Conservation (phyloP, 2,113 vertebrate species). For the Anhinga rufa region DNA sequence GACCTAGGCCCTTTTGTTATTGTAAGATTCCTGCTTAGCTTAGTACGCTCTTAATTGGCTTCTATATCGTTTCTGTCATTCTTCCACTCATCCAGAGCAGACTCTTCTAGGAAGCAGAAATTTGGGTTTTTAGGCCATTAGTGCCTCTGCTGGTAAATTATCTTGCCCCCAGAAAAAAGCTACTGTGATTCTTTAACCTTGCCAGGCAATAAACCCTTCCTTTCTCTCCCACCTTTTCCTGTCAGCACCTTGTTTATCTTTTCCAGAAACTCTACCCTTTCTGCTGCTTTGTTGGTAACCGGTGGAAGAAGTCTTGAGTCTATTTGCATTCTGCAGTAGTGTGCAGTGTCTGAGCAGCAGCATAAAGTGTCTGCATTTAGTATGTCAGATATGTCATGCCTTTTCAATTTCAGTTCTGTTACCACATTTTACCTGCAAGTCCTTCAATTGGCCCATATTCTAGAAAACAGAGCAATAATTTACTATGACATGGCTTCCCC, state of each 20-base stretch:
- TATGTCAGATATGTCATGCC: neutral
- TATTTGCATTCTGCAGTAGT: slow-evolving; percentile 29
- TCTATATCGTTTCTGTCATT: neutral
- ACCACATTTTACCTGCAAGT: slow-evolving; percentile 14
- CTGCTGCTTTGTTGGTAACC: neutral
- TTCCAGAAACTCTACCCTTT: neutral
- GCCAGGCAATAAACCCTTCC: neutral
- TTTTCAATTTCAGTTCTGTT: slow-evolving; percentile 27
- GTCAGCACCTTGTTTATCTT: neutral
- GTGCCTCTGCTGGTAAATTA: slow-evolving; percentile 12
- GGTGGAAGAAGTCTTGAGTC: neutral
- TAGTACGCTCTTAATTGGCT: neutral
- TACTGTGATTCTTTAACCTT: neutral
- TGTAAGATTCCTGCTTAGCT: neutral
- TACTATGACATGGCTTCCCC: neutral
- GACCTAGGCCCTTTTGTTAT: neutral
- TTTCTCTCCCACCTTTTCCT: neutral
- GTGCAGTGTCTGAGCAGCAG: slow-evolving; percentile 1
- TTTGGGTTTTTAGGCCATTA: neutral
- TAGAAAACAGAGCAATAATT: slow-evolving; percentile 27
- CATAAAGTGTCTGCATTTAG: neutral
- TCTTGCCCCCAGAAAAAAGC: neutral
- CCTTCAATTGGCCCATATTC: neutral
- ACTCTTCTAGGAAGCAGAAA: neutral
- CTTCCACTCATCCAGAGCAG: neutral